A percentile compares a stretch with the other conserved stretches of the same genome.
Conservation (phyloP, 2,113 vertebrate genomes). For the Pantherophis guttatus region DNA sequence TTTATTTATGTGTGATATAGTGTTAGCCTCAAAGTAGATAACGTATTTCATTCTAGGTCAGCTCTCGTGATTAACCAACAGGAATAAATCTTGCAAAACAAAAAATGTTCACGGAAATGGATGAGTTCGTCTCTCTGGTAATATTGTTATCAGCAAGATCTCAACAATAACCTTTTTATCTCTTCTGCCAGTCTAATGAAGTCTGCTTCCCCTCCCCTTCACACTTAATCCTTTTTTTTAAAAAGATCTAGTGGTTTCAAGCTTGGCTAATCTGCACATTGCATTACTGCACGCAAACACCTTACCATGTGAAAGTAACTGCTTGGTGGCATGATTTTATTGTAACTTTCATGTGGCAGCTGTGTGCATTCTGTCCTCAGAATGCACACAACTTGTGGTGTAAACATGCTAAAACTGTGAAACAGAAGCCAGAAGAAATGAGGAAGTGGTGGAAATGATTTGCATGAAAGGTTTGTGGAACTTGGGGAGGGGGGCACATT, state of each 20-base stretch:
- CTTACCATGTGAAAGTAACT: not conserved
- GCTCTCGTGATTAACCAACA: not conserved
- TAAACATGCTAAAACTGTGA: not conserved
- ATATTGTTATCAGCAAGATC: not conserved
- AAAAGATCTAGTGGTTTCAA: not conserved
- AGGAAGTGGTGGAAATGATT: conserved; percentile 23
- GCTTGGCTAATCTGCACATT: not conserved
- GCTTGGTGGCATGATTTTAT: not conserved
- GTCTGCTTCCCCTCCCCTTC: not conserved
- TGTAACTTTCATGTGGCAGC: not conserved
- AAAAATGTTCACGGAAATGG: not conserved
- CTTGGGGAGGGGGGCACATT: not conserved
- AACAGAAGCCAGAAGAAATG: not conserved
- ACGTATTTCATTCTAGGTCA: not conserved
- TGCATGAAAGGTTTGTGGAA: not conserved
- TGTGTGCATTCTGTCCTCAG: not conserved
- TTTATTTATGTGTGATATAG: not conserved
- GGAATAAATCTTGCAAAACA: not conserved
- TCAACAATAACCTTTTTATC: not conserved
- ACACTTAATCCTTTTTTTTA: not conserved
- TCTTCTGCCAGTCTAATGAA: not conserved
- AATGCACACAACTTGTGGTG: not conserved
- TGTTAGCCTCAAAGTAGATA: not conserved
- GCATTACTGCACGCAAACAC: not conserved
- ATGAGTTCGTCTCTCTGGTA: not conserved